Base-by-base conservation (phyloP, 2,113 vertebrate genomes). In the Grammomys dolichurus region DNA sequence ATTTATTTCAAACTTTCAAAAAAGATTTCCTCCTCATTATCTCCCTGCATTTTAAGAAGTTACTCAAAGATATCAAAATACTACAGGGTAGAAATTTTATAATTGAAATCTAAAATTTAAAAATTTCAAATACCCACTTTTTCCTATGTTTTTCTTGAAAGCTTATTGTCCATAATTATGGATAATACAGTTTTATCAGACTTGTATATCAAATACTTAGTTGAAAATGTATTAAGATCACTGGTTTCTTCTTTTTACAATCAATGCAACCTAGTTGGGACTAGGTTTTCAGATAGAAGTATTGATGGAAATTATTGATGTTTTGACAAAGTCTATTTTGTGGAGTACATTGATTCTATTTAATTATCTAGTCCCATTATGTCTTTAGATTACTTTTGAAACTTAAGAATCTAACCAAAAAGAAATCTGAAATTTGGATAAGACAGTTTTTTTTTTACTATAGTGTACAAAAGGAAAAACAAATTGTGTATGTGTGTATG, bases 211-310 rank as follows among this genome's bases (percentile, higher is more conserved):
- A 94, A 91, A 89, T 63, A 77, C 67, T 51, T 51, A 51, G 48
- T 51, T 51, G 4, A 51, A 13, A 94, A 65, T 75, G 31, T 94
- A 98, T 96, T 98, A 97, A 87, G 97, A 97, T 85, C 82, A 80
- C 87, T n/a, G 73, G 80, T 31, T 98, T 99, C 97, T 98, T 99
- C 98, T 98, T 98, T 98, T 98, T 98, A 97, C 94, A 98, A 99
- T 99, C 40, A 77, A 98, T 99, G 98, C 96, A 98, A 95, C 91
- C 98, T 99, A 99, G 99, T 99, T 98, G 98, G 98, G 98, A 98
- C 98, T 97, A n/a, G n/a, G n/a, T 99, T 98, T 95, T 95, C 24
- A 97, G 96, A 98, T 60, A 91, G 98, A 99, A 98, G 95, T 98
- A 99, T 98, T 76, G 98, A 99, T 97, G 86, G 65, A 97, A 97